These are phyloP conservation scores for Eira barbara DNA, from an alignment of 2,113 vertebrate genomes.

Conservation along the genomic window DNA sequence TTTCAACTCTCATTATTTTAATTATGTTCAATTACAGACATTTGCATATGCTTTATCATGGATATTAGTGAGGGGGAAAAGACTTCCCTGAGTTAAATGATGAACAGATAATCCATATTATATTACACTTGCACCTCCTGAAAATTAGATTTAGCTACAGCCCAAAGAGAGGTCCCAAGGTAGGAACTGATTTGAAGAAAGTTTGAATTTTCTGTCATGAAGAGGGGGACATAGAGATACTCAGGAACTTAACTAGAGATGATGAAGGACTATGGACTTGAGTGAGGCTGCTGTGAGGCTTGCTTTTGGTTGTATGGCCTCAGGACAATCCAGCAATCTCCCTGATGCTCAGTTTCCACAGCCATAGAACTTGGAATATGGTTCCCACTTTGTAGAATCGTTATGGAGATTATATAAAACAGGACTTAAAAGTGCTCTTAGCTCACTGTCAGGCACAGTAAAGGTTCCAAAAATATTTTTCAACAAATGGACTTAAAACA, in stretches of 20 bases:
- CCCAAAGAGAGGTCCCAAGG: background rate
- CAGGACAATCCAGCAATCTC: background rate
- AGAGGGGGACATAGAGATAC: background rate
- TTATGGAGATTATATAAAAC: background rate
- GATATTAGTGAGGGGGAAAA: slow-evolving; percentile 73
- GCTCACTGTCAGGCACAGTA: background rate
- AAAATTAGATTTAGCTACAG: slow-evolving; percentile 63
- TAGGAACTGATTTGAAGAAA: background rate
- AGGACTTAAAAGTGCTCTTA: background rate
- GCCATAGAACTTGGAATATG: background rate
- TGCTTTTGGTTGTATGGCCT: background rate
- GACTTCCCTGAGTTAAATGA: slow-evolving; percentile 73
- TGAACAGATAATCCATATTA: slow-evolving; percentile 73
- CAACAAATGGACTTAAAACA: background rate
- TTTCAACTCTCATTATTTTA: slow-evolving; percentile 81
- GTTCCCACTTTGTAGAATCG: background rate
- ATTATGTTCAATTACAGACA: slow-evolving; percentile 80
- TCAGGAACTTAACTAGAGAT: background rate
- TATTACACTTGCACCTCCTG: slow-evolving; percentile 51
- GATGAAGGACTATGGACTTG: no score
- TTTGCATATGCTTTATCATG: slow-evolving; percentile 81
- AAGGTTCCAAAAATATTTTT: background rate
- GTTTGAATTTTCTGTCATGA: background rate
- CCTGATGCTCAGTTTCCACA: background rate
- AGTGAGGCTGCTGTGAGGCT: background rate